Base-by-base conservation (phyloP, 2,113 vertebrate genomes). In the Bujurquina vittata region DNA sequence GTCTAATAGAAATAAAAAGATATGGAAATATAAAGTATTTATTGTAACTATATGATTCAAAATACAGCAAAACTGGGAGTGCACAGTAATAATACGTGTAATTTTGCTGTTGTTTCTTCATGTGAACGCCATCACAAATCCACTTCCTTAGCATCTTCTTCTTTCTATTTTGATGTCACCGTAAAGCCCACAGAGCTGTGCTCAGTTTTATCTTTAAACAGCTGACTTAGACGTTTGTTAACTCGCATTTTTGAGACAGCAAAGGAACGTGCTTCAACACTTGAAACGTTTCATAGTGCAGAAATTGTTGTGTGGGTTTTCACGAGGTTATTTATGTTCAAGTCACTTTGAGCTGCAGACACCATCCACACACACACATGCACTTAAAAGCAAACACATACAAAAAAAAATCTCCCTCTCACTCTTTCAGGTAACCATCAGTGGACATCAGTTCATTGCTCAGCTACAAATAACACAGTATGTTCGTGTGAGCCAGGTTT, bases 401-500 rank as follows among this genome's bases (percentile, higher is more conserved):
- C 4, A 82, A 14, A 61, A 57, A 7, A 5, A 1, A 1, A 6
- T 59, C 3, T 72, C 22, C 11, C 75, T 81, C 3, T 69, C 5
- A 54, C 43, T 63, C 7, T 80, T 87, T 54, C 79, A 95, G 93
- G 0, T 1, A 46, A 6, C 12, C 26, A 87, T 0, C 43, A 57
- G 52, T 43, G 0, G 43, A 75, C 0, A 1, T 0, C 7, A 4
- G 67, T 0, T 3, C 1, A 49, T 1, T 96, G 95, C 29, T 35
- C 26, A 7, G 0, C 74, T 7, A 0, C 72, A 2, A 4, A 17
- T n/a, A 10, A 96, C 85, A 77, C 76, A 0, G 79, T 87, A 80
- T 96, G 95, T 57, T 73, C 26, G 56, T 96, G 95, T 80, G 1
- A 3, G 40, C 0, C 2, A 1, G 94, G 92, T 14, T 96, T 7